Base-by-base conservation (phyloP, 2,797 vertebrate species). In the Leptoclinus maculatus region DNA sequence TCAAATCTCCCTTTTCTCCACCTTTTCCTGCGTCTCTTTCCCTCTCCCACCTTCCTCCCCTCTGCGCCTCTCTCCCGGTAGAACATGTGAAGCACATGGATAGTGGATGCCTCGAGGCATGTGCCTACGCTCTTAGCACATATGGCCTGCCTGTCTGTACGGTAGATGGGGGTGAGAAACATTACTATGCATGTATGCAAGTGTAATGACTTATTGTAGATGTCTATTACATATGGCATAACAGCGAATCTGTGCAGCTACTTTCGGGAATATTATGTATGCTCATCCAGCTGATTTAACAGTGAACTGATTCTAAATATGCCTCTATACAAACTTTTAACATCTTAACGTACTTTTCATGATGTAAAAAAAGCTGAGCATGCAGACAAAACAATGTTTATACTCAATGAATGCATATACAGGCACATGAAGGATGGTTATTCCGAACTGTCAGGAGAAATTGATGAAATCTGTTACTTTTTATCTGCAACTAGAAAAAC, bases 31-130 rank as follows among this genome's bases (percentile, higher is more conserved):
- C 76, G 23, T 80, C 66, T 74, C 1, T 71, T 7, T 39, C 62
- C 41, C 34, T 84, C 43, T 72, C 51, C 66, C 54, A 71, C 63
- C 45, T 74, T 59, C 29, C 54, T 36, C 38, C 65, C 1, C 59
- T 38, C 13, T 51, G 47, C 59, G 16, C 29, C 38, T 38, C 58
- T 64, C 59, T 83, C 82, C 77, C 74, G 66, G 57, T 6, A 68
- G 69, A 76, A 62, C 79, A 84, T 45, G 60, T 67, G 67, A 88
- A 79, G 79, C 85, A 76, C 88, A 82, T 56, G 53, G 70, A 73
- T 54, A 67, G 64, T 47, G 82, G 73, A 67, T 63, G 77, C 80
- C 88, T 57, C 0, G 0, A 70, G 88, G 81, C 83, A 47, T 67
- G 54, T 60, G 38, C 75, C 62, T 64, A n/a, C 49, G 54, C 79